phyloP scores from a whole-genome alignment of 2,113 vertebrate species.

The Emydocephalus ijimae region DNA sequence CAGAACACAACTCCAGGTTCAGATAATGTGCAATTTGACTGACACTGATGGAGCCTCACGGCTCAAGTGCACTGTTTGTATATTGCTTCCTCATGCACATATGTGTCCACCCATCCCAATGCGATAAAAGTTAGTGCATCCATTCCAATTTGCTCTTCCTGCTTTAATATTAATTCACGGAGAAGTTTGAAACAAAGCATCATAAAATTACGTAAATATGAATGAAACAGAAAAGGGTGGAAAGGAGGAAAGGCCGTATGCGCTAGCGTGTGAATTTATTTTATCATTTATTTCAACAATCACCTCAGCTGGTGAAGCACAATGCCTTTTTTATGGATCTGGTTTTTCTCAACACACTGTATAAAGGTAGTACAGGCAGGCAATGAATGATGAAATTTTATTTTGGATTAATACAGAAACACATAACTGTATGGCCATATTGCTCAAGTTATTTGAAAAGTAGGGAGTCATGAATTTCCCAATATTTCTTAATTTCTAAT shows the following conservation, averaged over 20 bases:
- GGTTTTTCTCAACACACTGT: slow-evolving; percentile 30
- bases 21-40: not conserved
- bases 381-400: not conserved
- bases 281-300: slow-evolving; percentile 72
- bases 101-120: not conserved
- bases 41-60: too few species aligned
- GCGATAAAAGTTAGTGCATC: not conserved
- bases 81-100: not conserved
- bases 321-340: slow-evolving; percentile 78
- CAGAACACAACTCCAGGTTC: not conserved
- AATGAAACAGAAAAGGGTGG: slow-evolving; percentile 39
- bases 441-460: not conserved
- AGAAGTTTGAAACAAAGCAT: not conserved
- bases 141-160: not conserved
- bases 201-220: not conserved
- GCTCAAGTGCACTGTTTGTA: not conserved
- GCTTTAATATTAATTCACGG: not conserved
- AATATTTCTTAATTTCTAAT: not conserved
- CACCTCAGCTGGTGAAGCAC: slow-evolving; percentile 90
- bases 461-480: not conserved
- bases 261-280: slow-evolving; percentile 87
- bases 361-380: not conserved
- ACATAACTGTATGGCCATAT: not conserved
- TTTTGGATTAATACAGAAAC: slow-evolving; percentile 9
- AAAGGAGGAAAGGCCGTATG: slow-evolving; percentile 22